Evolutionary conservation across 2,888 invertebrate species (phyloP), one percentile per base, ranked within the genome.

Genomic region (Nebria salina): DNA sequence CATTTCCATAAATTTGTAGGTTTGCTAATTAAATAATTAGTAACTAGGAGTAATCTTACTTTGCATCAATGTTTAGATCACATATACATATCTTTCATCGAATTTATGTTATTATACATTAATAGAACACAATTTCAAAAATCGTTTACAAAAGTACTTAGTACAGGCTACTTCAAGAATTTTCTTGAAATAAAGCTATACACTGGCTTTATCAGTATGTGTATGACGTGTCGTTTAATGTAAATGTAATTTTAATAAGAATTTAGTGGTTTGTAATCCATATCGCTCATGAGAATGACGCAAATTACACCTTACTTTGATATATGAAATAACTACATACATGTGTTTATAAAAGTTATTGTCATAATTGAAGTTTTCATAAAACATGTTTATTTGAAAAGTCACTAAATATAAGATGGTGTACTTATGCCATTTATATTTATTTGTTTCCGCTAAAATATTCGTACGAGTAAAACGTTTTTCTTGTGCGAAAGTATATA

Each of bases 1-100:
- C 54, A 54, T 54, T 54, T 54, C 54, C 54, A 54, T 54, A 54
- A 54, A 54, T 54, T 54, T 54, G 54, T 54, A 54, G 54, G 54
- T 54, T 54, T 54, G 54, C 8, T 54, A 54, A 54, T 54, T 54
- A 8, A 8, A 13, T 54, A 54, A 54, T 54, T 54, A 54, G 13
- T 54, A 54, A 2, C 7, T 7, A 54, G 54, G 34, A 54, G 13
- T 54, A 54, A 54, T 54, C 54, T 54, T 54, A 54, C 13, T 54
- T 54, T 13, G 8, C 54, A 54, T 54, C 54, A 54, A 8, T 7
- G 54, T 54, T 8, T 54, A 8, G 54, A 54, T 13, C 54, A 34
- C 34, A 34, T 34, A 34, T 5, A 54, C 7, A 1, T 54, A 54
- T 13, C 2, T 54, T 54, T 54, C 0, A 54, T 54, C 54, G 54